These are phyloP conservation scores for Thalpophila matura DNA, from an alignment of 2,888 invertebrate genomes.

Conservation along the genomic window DNA sequence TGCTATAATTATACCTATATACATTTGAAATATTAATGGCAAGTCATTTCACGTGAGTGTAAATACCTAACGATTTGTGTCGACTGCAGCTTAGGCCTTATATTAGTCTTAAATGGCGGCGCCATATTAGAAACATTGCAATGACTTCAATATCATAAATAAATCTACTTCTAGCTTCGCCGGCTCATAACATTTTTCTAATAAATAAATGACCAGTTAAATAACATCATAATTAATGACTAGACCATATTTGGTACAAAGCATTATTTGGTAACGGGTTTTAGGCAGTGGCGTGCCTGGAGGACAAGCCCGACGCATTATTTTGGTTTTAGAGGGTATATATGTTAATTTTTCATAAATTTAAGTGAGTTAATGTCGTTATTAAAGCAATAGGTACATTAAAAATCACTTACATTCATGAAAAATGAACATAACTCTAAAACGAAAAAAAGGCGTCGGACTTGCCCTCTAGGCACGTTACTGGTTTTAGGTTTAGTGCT, in stretches of 20 bases:
- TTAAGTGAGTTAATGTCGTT: too few species aligned
- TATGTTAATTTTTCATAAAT: too few species aligned
- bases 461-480: too few species aligned
- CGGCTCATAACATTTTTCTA: conserved; percentile 13
- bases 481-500: conserved; percentile 5
- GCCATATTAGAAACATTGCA: conserved; percentile 16
- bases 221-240: conserved; percentile 33
- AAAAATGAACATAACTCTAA: too few species aligned
- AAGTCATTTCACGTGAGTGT: not conserved
- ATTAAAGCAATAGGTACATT: too few species aligned
- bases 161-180: conserved; percentile 14
- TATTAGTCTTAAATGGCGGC: not conserved
- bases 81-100: conserved; percentile 33
- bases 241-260: conserved; percentile 32
- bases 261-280: conserved; percentile 12
- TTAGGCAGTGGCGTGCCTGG: too few species aligned
- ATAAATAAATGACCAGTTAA: conserved; percentile 35
- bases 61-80: not conserved
- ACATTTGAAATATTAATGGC: conserved; percentile 10
- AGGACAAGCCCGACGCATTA: too few species aligned
- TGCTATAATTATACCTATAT: not conserved
- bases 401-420: too few species aligned
- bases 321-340: too few species aligned
- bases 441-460: too few species aligned
- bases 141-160: conserved; percentile 4